Base-by-base conservation (phyloP, 2,797 vertebrate species). In the Phoebastria nigripes region DNA sequence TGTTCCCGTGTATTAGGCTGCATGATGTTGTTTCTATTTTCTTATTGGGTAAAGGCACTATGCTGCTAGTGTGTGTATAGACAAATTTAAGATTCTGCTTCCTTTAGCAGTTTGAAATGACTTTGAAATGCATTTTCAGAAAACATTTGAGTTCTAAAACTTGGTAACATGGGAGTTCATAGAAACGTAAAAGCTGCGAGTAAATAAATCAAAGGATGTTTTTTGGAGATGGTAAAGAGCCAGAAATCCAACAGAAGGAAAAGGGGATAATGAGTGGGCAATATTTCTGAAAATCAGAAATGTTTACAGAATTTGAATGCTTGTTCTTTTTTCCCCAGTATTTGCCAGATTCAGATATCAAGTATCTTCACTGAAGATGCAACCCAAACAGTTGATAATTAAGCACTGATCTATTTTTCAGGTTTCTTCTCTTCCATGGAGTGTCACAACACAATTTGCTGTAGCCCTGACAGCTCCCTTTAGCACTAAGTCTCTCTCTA, bases 281-380 rank as follows among this genome's bases (percentile, higher is more conserved):
- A 7, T 54, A 76, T 58, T 95, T 96, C 69, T 95, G 82, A 91
- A 93, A 91, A 92, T 70, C 28, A 73, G 35, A 89, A 94, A 41
- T 86, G 54, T 62, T 95, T 86, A 65, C 69, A 62, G 44, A 82
- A 78, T 94, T 59, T 63, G 54, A 87, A 20, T 85, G 15, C 47
- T 93, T 76, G 28, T 31, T 91, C 47, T 5, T 54, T 89, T 78
- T 65, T 3, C 5, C 20, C 11, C 8, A 37, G 15, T 78, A 81
- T 92, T 89, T 91, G 63, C 67, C 63, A 78, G 61, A 72, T 76
- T 73, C 69, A 69, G 35, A 58, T 83, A 89, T 20, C 11, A 52
- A 72, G 11, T 28, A 14, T 62, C 55, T 82, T 69, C 51, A 39
- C 35, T 29, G 72, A 74, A 49, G 41, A 46, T 22, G 10, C 55